A percentile compares a stretch with the other conserved stretches of the same genome.
Evolutionary conservation across 2,888 invertebrate species (phyloP).

Genomic region (Athetis lepigone): DNA sequence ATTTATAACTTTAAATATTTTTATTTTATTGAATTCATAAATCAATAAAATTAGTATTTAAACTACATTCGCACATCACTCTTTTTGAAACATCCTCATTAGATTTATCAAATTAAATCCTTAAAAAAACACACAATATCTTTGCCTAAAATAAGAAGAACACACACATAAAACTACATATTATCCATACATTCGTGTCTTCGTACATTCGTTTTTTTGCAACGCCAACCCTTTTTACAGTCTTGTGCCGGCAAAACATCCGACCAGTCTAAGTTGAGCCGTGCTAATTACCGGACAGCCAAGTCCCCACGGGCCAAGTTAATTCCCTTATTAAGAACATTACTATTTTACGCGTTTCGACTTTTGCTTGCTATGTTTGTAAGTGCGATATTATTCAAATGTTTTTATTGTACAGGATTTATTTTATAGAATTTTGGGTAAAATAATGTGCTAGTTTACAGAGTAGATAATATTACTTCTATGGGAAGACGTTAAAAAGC

Average conservation of each 20-base stretch:
- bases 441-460: background rate
- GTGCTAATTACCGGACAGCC: constrained; percentile 25
- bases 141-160: background rate
- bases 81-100: no score
- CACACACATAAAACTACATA: background rate
- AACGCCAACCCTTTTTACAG: constrained; percentile 46
- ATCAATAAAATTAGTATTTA: no score
- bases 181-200: background rate
- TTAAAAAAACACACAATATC: background rate
- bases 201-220: constrained; percentile 24
- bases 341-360: constrained; percentile 38
- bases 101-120: background rate
- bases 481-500: background rate
- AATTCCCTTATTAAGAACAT: constrained; percentile 26
- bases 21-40: no score
- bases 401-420: background rate
- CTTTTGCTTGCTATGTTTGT: constrained; percentile 32
- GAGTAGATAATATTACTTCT: background rate
- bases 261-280: constrained; percentile 44
- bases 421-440: background rate
- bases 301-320: constrained; percentile 37
- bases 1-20: no score
- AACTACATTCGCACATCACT: no score
- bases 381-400: background rate
- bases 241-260: background rate